Conservation (phyloP, 2,888 invertebrate species). For the Clepsis dumicolana region DNA sequence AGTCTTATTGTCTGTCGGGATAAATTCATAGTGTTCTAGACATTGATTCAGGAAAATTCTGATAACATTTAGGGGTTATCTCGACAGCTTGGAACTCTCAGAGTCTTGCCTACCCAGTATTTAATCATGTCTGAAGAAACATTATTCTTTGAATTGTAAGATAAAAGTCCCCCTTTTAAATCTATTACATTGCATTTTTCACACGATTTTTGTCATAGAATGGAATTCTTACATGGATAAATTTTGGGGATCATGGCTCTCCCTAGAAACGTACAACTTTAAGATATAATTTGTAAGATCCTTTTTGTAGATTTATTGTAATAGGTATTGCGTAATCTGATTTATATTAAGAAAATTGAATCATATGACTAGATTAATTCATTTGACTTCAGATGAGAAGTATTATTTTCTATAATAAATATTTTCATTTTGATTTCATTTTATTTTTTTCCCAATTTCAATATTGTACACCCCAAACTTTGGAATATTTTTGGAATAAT, state of each 20-base stretch:
- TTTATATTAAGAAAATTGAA: constrained; percentile 67
- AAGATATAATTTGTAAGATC: constrained; percentile 82
- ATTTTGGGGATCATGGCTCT: constrained; percentile 76
- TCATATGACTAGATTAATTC: constrained; percentile 73
- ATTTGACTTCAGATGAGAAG: constrained; percentile 74
- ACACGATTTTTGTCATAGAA: constrained; percentile 55
- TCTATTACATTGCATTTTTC: constrained; percentile 61
- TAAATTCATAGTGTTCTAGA: constrained; percentile 57
- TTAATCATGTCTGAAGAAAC: constrained; percentile 71
- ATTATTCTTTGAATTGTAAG: constrained; percentile 56
- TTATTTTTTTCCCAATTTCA: constrained; percentile 59
- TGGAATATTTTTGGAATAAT: constrained; percentile 45
- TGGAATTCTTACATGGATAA: constrained; percentile 71
- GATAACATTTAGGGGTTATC: constrained; percentile 69
- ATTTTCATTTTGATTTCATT: constrained; percentile 69
- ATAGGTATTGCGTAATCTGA: constrained; percentile 84
- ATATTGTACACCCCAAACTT: constrained; percentile 28
- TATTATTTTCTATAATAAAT: constrained; percentile 84
- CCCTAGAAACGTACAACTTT: constrained; percentile 83
- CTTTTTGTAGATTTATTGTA: constrained; percentile 79
- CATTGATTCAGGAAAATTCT: constrained; percentile 46
- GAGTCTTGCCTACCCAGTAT: constrained; percentile 72
- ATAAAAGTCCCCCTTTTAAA: constrained; percentile 54
- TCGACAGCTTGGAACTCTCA: constrained; percentile 75
- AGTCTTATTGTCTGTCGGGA: constrained; percentile 63